Evolutionary conservation across 2,888 invertebrate species (phyloP).

Genomic region (Brachylomia viminalis): DNA sequence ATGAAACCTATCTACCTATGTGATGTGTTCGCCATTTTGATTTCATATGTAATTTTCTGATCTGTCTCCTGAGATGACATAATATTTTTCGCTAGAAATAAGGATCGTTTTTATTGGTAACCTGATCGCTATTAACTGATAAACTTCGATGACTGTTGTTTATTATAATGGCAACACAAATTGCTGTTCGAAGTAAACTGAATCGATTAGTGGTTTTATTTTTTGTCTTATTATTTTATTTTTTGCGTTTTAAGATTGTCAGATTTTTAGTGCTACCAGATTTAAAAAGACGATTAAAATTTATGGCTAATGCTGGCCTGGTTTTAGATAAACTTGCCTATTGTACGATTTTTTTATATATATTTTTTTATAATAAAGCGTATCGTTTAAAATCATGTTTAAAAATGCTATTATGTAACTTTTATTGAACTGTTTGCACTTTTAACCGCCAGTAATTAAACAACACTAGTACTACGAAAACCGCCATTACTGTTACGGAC

Average conservation of each 20-base stretch:
- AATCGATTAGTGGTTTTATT: constrained; percentile 13
- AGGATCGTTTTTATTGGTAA: constrained; percentile 48
- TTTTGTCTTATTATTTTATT: not conserved
- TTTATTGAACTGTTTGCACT: not conserved
- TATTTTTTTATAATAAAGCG: no score
- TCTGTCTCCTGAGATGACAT: constrained; percentile 26
- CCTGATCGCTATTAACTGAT: constrained; percentile 55
- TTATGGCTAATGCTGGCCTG: not conserved
- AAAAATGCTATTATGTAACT: not conserved
- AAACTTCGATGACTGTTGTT: constrained; percentile 51
- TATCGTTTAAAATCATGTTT: no score
- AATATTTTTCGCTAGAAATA: constrained; percentile 41
- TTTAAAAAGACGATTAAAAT: not conserved
- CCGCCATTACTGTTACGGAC: no score
- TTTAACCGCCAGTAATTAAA: no score
- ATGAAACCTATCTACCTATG: constrained; percentile 22
- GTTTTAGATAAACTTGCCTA: not conserved
- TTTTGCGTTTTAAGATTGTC: not conserved
- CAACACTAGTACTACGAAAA: not conserved
- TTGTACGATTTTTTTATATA: no score
- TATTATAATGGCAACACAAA: constrained; percentile 54
- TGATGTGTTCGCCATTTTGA: constrained; percentile 21
- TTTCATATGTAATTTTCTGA: constrained; percentile 36
- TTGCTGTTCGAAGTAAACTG: constrained; percentile 37
- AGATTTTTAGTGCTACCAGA: not conserved